Evolutionary conservation across 2,113 vertebrate species (phyloP), one percentile per base, ranked within the genome.

Genomic region (Peromyscus polionotus): DNA sequence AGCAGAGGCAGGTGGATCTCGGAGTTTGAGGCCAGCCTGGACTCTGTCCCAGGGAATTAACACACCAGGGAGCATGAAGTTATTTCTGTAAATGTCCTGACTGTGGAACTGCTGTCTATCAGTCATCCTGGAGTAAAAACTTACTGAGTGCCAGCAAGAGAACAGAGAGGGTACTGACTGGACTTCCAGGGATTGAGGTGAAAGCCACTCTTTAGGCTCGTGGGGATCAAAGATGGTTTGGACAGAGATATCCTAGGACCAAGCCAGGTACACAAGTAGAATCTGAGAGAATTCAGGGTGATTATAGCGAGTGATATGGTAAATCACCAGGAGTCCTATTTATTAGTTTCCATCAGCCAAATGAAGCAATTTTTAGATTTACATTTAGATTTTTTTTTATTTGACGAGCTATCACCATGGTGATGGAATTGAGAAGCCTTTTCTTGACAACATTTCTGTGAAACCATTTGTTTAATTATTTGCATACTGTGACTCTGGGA

Each of bases 371-470:
- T 98, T 97, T 96, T 96, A 97, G 94, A 92, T 97, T 91, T 68
- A 61, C 73, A 48, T 81, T 90, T 54, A 67, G 63, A 7, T 93
- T 83, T 87, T 93, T 90, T 77, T 81, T 80, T 51, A 88, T 93
- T 88, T 84, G 81, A 96, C 79, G 92, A 94, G 51, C 81, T 88
- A 59, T 98, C 96, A 87, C 97, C 96, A 98, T 98, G 96, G 98
- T 94, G 96, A 98, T 91, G 36, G 77, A 90, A 88, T 89, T 96
- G 93, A 72, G 94, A 97, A 94, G 77, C 97, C 86, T 96, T 70
- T 91, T 93, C 88, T 92, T 85, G 81, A 97, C 93, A 95, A 75
- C 73, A 61, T 95, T 79, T 67, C 95, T 92, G 57, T 91, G 86
- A 87, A 94, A 70, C 70, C 95, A 94, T 97, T 96, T 95, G 93